Evolutionary conservation across 2,797 vertebrate genomes (phyloP), one percentile per base, ranked within the genome.

Genomic region (Eupleurogrammus muticus): DNA sequence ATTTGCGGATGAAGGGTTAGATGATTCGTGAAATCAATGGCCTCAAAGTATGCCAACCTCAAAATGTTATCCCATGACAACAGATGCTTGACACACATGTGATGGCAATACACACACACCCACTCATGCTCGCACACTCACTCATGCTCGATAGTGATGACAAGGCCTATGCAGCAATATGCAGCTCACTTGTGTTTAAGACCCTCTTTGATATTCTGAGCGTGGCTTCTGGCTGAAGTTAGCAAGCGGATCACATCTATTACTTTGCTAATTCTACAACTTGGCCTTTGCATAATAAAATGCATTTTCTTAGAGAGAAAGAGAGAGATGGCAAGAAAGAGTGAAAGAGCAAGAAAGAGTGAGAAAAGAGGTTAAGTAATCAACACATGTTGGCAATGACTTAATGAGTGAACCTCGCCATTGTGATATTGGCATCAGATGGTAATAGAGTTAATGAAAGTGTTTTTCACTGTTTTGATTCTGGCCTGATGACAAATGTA

Each of bases 221-320:
- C 87, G 79, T 82, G 85, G 48, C 73, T 74, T 65, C 84, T 62
- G 80, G 78, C 84, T 75, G 86, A 87, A 86, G 87, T 89, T 89
- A 89, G 89, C 75, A 86, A 87, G 90, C 87, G 80, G 87, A 89
- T 92, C 91, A 88, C 90, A 92, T 91, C 89, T 89, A 89, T 90
- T 90, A 90, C 88, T 66, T 86, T 86, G 85, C 85, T 91, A 89
- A 91, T 92, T 90, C 90, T 85, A 77, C 86, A 83, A 88, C 89
- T 86, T 88, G 88, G 88, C 89, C 88, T 90, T 83, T 87, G 86
- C 87, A 91, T 92, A 90, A 92, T 88, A 89, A 87, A 83, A 88
- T 83, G 80, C 75, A 78, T 87, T 90, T 87, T 80, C 80, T 86
- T 65, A 36, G 52, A 75, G 65, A 70, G 81, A 57, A 66, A 4